Conservation (phyloP, 1,140 invertebrate species). For the Lordiphosa mommai region DNA sequence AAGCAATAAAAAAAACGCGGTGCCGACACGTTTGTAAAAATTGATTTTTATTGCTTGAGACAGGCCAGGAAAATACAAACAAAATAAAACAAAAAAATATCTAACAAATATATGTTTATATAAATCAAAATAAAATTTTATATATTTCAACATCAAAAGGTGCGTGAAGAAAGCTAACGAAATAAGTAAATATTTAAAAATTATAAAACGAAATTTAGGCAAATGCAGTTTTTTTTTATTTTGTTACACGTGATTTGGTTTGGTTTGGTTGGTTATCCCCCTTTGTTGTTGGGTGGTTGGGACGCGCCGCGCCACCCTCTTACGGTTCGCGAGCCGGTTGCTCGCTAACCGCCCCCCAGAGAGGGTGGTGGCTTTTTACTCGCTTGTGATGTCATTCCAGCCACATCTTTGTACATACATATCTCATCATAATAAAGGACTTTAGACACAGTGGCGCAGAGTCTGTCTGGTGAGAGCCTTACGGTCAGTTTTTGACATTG, state of each 20-base stretch:
- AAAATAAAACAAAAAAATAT: constrained; percentile 31
- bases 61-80: constrained; percentile 18
- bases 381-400: constrained; percentile 58
- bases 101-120: constrained; percentile 25
- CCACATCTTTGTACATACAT: constrained; percentile 17
- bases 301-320: constrained; percentile 16
- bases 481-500: constrained; percentile 23
- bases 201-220: not conserved
- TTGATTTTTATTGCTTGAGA: constrained; percentile 67
- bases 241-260: constrained; percentile 60
- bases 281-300: constrained; percentile 7
- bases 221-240: constrained; percentile 4
- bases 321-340: constrained; percentile 43
- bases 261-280: constrained; percentile 23
- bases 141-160: constrained; percentile 20
- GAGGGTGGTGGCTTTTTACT: constrained; percentile 10
- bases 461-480: no score
- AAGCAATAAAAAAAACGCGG: constrained; percentile 37
- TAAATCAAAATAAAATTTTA: constrained; percentile 18
- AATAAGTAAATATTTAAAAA: constrained; percentile 1
- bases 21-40: constrained; percentile 58
- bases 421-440: constrained; percentile 63
- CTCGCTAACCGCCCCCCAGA: constrained; percentile 27
- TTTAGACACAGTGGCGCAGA: constrained; percentile 59
- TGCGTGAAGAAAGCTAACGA: constrained; percentile 13